Evolutionary conservation across 1,140 invertebrate species (phyloP).

Genomic region (Saccostrea cuccullata): DNA sequence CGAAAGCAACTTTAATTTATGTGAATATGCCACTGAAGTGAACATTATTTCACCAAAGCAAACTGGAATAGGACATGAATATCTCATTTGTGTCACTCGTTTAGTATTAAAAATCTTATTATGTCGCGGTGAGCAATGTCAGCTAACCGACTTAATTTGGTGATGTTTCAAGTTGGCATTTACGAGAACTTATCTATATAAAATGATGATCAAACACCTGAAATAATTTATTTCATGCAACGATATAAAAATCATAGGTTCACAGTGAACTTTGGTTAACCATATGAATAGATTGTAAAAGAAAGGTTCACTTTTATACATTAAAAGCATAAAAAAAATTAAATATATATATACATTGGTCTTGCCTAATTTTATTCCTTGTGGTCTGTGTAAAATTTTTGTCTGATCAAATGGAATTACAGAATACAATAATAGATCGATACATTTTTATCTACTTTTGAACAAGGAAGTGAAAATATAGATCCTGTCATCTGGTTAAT

Average conservation of each 20-base stretch:
- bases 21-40: neutral
- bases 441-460: too few relatives aligned
- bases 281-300: slow-evolving; percentile 5
- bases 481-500: too few relatives aligned
- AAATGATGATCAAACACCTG: slow-evolving; percentile 7
- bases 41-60: neutral
- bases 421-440: neutral
- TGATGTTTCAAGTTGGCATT: neutral
- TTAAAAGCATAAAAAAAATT: neutral
- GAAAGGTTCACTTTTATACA: slow-evolving; percentile 15
- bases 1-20: neutral
- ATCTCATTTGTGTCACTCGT: neutral
- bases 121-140: neutral
- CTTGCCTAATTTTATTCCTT: neutral
- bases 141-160: neutral
- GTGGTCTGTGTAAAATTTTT: neutral
- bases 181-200: neutral
- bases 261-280: slow-evolving; percentile 8
- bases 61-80: neutral
- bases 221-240: slow-evolving; percentile 2
- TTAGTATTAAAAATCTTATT: neutral
- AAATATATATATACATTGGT: neutral
- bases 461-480: too few relatives aligned
- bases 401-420: neutral
- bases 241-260: neutral